Conservation (phyloP, 1,140 invertebrate species). For the Drosophila nannoptera region DNA sequence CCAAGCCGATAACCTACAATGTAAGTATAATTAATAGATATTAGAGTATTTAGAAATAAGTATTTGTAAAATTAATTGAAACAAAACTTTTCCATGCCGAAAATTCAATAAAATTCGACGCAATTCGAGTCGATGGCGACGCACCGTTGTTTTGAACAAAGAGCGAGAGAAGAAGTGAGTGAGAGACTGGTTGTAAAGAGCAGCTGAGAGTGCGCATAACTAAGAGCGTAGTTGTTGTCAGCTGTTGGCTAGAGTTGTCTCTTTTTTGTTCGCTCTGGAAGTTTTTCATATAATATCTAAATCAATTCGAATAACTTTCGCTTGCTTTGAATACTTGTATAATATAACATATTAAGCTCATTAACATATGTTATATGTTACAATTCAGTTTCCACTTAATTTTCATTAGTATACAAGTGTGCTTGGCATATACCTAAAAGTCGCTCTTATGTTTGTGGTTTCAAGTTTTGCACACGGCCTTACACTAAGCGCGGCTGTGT, state of each 20-base stretch:
- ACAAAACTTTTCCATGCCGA: conserved; percentile 54
- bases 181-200: conserved; percentile 14
- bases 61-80: conserved; percentile 16
- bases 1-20: conserved; percentile 59
- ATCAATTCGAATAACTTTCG: conserved; percentile 32
- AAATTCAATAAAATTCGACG: conserved; percentile 60
- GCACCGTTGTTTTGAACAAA: conserved; percentile 29
- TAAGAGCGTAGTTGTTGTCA: conserved; percentile 13
- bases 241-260: conserved; percentile 14
- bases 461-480: conserved; percentile 61
- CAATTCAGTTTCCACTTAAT: conserved; percentile 28
- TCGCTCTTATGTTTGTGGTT: conserved; percentile 25
- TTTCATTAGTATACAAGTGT: neutral
- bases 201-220: conserved; percentile 36
- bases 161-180: conserved; percentile 10
- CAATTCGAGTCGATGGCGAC: conserved; percentile 42
- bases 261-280: conserved; percentile 26
- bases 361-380: conserved; percentile 49
- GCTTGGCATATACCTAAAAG: neutral
- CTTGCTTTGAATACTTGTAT: conserved; percentile 11
- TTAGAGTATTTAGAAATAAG: neutral
- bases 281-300: conserved; percentile 28
- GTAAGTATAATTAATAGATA: conserved; percentile 44
- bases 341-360: conserved; percentile 17
- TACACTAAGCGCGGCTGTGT: conserved; percentile 12